Evolutionary conservation across 2,797 vertebrate genomes (phyloP), one percentile per base, ranked within the genome.

Genomic region (Aphelocoma californica): DNA sequence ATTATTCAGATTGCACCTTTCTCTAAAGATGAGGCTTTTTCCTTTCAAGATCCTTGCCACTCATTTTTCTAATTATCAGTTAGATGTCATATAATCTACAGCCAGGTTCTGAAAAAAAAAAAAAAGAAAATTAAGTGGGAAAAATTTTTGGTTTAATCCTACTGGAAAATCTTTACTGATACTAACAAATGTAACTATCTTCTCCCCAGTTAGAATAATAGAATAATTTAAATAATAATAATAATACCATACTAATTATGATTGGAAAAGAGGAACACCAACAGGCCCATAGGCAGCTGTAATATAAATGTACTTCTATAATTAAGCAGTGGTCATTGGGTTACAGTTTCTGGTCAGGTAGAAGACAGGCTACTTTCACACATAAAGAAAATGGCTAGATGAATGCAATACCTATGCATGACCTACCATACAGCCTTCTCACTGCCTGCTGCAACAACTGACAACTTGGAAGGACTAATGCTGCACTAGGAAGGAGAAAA

Each of bases 261-360:
- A 65, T 28, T 86, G 20, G 34, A 86, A 77, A 54, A 92, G 70
- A 78, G 11, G 12, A 84, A 70, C 7, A 57, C 5, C 9, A 60
- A 31, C 0, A 1, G 32, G 23, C 14, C 20, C 0, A 0, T 54
- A 74, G 29, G 25, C 36, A 91, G 42, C 21, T 42, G 36, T 45
- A 67, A 66, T 24, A 53, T 29, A 79, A 54, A 70, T 47, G 9
- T 38, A 54, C 15, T 42, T 82, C 9, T 58, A 9, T 42, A 79
- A 67, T 54, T 79, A 45, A 54, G 34, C 32, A 53, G 61, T 16
- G 16, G 31, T 71, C 26, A 23, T 42, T 29, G 65, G 19, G 40
- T 54, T 66, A 62, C 25, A 53, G 54, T 57, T 67, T 34, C 42
- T 56, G 47, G 12, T 48, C 17, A 47, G 25, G 21, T 31, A 23